A percentile compares a stretch with the other conserved stretches of the same genome.
phyloP scores from a whole-genome alignment of 2,888 invertebrate species.

The Stramonita haemastoma region DNA sequence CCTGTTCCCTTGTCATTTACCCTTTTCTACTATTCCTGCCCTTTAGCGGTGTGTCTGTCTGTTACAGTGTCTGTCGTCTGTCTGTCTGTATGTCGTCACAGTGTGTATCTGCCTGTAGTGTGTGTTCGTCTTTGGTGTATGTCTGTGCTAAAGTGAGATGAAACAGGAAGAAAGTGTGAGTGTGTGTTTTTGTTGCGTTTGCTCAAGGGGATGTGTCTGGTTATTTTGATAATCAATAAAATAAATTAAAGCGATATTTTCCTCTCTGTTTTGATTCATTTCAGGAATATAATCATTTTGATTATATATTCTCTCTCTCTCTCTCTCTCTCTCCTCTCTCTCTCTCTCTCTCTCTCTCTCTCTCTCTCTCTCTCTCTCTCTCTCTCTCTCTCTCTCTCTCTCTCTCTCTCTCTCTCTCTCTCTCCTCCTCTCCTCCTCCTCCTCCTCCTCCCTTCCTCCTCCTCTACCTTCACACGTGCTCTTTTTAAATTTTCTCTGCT shows the following conservation, averaged over 20 bases:
- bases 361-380: not conserved
- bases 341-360: not conserved
- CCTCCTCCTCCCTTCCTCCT: too few relatives aligned
- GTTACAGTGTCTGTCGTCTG: not conserved
- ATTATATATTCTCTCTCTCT: too few relatives aligned
- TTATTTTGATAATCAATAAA: too few relatives aligned
- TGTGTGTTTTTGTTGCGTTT: not conserved
- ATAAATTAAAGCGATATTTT: too few relatives aligned
- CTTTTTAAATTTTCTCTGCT: too few relatives aligned
- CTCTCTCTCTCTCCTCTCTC: too few relatives aligned
- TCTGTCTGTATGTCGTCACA: not conserved
- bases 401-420: conserved; percentile 18
- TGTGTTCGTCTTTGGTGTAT: not conserved
- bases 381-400: conserved; percentile 25
- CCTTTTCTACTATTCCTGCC: not conserved
- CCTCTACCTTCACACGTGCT: too few relatives aligned
- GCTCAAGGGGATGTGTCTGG: too few relatives aligned
- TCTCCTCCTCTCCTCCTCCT: too few relatives aligned
- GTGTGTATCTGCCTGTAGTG: conserved; percentile 3
- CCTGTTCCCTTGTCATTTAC: not conserved
- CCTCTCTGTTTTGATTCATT: too few relatives aligned
- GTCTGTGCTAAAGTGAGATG: not conserved
- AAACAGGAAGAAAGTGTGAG: not conserved
- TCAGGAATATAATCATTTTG: too few relatives aligned
- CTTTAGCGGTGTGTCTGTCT: not conserved